Conservation (phyloP, 2,797 vertebrate species). For the Sebastes steindachneri region DNA sequence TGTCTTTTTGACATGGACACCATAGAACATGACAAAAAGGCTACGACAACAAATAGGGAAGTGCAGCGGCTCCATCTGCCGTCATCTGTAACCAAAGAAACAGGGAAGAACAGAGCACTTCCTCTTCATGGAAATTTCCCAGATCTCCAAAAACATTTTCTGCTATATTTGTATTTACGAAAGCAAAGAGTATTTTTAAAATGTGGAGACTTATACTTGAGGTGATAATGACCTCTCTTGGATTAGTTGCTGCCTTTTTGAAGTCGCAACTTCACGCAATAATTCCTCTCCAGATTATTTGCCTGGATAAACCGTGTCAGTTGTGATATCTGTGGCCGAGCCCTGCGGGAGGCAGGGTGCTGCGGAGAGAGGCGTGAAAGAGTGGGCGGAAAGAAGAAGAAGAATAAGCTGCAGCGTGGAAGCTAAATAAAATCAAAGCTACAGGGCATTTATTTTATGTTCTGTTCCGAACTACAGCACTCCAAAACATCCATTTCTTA, state of each 20-base stretch:
- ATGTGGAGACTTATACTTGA: not conserved
- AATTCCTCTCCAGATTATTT: constrained; percentile 23
- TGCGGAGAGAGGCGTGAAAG: constrained; percentile 43
- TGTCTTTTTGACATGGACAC: constrained; percentile 32
- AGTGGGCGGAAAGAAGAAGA: constrained; percentile 32
- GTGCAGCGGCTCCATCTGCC: not conserved
- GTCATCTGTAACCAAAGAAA: not conserved
- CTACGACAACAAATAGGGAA: not conserved
- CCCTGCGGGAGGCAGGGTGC: constrained; percentile 39
- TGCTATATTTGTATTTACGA: not conserved
- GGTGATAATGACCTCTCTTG: not conserved
- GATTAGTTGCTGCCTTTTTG: constrained; percentile 3
- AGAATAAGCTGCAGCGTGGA: constrained; percentile 11
- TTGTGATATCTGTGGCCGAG: constrained; percentile 49
- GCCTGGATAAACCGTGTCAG: constrained; percentile 51
- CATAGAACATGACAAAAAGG: constrained; percentile 29
- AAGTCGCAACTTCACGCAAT: constrained; percentile 1
- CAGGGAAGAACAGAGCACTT: not conserved
- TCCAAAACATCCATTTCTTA: not conserved
- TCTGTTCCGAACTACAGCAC: not conserved
- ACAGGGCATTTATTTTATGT: constrained; percentile 25
- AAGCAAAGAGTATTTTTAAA: not conserved
- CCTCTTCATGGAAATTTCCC: not conserved
- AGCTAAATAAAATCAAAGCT: constrained; percentile 57
- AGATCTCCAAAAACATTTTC: not conserved